Percentiles rank a stretch among this genome's conserved stretches.
phyloP scores from a whole-genome alignment of 2,888 invertebrate species.

The Herminia tarsipennalis region DNA sequence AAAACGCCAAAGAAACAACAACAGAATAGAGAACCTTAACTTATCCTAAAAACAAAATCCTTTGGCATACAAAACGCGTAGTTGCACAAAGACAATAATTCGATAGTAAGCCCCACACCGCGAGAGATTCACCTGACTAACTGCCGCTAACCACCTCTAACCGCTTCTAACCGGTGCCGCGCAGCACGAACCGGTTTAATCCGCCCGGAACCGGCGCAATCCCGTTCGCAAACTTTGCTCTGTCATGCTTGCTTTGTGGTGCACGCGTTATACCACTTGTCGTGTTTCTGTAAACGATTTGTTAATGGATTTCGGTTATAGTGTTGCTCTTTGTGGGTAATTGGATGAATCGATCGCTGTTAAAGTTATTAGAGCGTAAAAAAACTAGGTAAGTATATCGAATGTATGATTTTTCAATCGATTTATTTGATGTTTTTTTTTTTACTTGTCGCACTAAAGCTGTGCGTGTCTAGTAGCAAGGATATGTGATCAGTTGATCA shows the following conservation, averaged over 20 bases:
- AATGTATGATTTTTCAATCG: no score
- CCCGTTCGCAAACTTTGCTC: conserved; percentile 76
- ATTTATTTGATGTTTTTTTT: no score
- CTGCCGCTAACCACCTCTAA: conserved; percentile 63
- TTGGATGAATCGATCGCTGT: conserved; percentile 14
- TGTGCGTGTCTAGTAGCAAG: no score
- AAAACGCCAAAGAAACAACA: conserved; percentile 20
- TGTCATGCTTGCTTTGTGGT: conserved; percentile 74
- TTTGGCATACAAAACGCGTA: conserved; percentile 53
- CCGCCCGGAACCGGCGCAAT: conserved; percentile 65
- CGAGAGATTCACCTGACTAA: conserved; percentile 72
- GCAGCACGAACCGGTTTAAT: conserved; percentile 57
- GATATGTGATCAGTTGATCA: no score
- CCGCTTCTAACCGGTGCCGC: conserved; percentile 55
- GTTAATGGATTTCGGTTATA: conserved; percentile 54
- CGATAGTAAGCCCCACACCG: conserved; percentile 60
- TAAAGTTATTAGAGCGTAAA: no score
- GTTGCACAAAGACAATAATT: conserved; percentile 66
- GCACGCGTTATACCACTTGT: conserved; percentile 65
- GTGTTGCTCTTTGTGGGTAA: conserved; percentile 35
- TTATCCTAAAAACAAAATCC: conserved; percentile 52
- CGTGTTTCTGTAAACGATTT: conserved; percentile 56
- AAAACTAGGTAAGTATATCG: no score
- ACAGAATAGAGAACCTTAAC: conserved; percentile 26
- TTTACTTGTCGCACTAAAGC: no score